A percentile compares a stretch with the other conserved stretches of the same genome.
Evolutionary conservation across 2,113 vertebrate species (phyloP).

Genomic region (Calidris pygmaea): DNA sequence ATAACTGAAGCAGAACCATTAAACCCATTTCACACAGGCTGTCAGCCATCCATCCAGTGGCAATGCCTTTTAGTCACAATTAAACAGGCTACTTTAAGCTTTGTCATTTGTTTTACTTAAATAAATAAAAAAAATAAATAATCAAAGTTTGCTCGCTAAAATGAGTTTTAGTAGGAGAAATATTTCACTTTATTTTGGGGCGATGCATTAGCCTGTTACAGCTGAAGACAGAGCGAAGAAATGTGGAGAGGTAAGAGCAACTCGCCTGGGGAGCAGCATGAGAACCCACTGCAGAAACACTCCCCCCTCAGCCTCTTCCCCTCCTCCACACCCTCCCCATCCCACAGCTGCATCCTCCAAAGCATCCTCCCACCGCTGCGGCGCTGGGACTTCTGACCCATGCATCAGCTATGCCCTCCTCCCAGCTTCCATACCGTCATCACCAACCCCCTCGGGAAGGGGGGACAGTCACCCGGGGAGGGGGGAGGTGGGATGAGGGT

Average conservation of each 20-base stretch:
- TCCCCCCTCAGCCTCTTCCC: background rate
- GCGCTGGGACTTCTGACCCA: background rate
- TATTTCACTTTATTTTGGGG: background rate
- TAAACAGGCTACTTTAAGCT: background rate
- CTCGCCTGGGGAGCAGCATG: background rate
- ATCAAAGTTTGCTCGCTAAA: background rate
- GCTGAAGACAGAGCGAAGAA: background rate
- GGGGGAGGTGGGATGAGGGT: background rate
- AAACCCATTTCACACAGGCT: conserved; percentile 15
- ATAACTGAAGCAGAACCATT: background rate
- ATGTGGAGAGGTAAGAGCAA: background rate
- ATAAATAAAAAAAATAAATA: background rate
- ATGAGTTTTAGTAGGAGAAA: background rate
- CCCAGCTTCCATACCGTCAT: background rate
- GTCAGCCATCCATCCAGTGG: background rate
- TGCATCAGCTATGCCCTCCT: background rate
- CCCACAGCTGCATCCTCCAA: background rate
- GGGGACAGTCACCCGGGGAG: background rate
- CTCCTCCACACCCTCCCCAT: background rate
- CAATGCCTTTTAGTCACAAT: conserved; percentile 21
- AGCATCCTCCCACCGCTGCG: background rate
- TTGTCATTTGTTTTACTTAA: background rate
- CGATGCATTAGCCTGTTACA: background rate
- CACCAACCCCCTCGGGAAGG: background rate
- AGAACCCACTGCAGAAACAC: background rate